Base-by-base conservation (phyloP, 2,888 invertebrate species). In the Cheilosia variabilis region DNA sequence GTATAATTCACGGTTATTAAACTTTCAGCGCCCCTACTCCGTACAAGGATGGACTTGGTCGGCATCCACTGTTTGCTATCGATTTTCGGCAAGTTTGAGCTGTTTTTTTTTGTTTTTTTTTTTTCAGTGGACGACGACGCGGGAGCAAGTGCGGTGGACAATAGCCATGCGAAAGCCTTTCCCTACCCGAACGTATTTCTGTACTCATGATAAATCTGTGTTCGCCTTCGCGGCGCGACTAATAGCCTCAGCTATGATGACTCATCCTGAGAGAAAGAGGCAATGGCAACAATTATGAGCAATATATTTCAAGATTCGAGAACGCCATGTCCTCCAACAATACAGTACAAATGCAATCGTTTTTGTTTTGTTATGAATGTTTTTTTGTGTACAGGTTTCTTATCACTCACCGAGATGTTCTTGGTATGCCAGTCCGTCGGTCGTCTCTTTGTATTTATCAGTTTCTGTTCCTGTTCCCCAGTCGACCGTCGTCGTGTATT, bases 351-450 rank as follows among this genome's bases (percentile, higher is more conserved):
- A 27, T 27, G 5, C 9, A 17, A 47, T 47, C 9, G 47, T 31
- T 19, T 53, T 55, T 58, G 10, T 50, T 17, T 9, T 47, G 17
- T 17, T 58, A 47, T 57, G 4, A 19, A 10, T 43, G 13, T 43
- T 45, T 27, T 15, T 31, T 34, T 13, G 13, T 9, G 2, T 2
- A 22, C 3, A 19, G 1, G 9, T 47, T 58, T 58, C 34, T 34
- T 22, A 15, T 47, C 55, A 71, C 71, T 71, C 58, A 71, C 71
- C 71, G n/a, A 60, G 19, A 47, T 17, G 3, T 9, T 47, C 9
- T 19, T 50, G 37, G 13, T 37, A 34, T 50, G 52, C 37, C 52
- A 37, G 52, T 13, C 24, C 65, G 10, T 37, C 17, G 17, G 31
- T 19, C 45, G 47, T 6, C 10, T 17, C 31, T 19, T n/a, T 17